Conservation (phyloP, 2,888 invertebrate genomes). For the Timandra comae region DNA sequence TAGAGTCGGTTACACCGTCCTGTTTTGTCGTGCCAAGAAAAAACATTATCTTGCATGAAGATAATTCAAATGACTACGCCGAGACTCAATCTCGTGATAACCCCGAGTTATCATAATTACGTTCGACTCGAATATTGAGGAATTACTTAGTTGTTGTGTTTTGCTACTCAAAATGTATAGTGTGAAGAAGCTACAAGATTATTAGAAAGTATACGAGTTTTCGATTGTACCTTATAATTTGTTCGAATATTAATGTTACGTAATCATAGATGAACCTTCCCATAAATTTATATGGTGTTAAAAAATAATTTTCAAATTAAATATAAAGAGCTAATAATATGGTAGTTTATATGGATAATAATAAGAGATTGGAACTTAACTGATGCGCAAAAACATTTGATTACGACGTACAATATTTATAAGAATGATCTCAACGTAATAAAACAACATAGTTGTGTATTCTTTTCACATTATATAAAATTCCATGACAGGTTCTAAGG, state of each 20-base stretch:
- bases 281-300: constrained; percentile 9
- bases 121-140: constrained; percentile 8
- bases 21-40: constrained; percentile 5
- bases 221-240: constrained; percentile 13
- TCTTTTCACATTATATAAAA: constrained; percentile 27
- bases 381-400: constrained; percentile 36
- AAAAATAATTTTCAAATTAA: constrained; percentile 6
- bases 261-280: constrained; percentile 10
- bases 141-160: constrained; percentile 8
- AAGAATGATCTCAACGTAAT: constrained; percentile 49
- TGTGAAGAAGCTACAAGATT: neutral
- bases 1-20: constrained; percentile 9
- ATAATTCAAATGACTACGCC: constrained; percentile 9
- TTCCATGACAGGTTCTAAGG: constrained; percentile 10
- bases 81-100: constrained; percentile 16
- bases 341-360: constrained; percentile 17
- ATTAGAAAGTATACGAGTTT: constrained; percentile 14
- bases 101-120: constrained; percentile 17
- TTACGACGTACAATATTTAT: constrained; percentile 24
- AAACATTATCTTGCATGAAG: constrained; percentile 4
- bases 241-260: constrained; percentile 9
- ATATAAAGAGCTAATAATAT: constrained; percentile 20
- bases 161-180: no score
- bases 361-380: constrained; percentile 12
- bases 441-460: constrained; percentile 33